phyloP scores from a whole-genome alignment of 2,113 vertebrate species.

The Lates calcarifer region DNA sequence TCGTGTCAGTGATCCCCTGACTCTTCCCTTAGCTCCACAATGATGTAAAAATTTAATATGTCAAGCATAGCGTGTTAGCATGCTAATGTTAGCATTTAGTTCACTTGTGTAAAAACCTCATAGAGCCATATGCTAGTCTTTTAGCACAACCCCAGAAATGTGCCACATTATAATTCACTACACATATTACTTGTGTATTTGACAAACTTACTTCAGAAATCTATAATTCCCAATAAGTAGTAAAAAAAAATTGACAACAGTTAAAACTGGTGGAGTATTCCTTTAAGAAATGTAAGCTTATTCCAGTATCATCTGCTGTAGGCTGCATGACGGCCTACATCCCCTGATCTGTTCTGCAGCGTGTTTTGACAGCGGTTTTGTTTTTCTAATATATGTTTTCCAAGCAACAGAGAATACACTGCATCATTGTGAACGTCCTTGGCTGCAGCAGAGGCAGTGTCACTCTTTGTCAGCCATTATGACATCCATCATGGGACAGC shows the following conservation, averaged over 20 bases:
- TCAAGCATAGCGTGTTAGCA: too few species aligned
- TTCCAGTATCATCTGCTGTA: conserved; percentile 3
- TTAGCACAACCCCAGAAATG: background rate
- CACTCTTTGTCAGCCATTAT: conserved; percentile 38
- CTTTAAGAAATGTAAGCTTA: background rate
- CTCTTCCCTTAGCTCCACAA: too few species aligned
- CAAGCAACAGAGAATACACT: conserved; percentile 13
- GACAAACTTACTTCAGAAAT: background rate
- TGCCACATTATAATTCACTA: background rate
- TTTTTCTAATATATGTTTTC: conserved; percentile 5
- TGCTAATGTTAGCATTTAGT: too few species aligned
- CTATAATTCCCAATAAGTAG: background rate
- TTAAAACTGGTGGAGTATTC: background rate
- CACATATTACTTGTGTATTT: background rate
- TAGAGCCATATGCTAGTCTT: background rate
- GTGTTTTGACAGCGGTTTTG: background rate
- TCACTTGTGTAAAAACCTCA: too few species aligned
- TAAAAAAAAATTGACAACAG: background rate
- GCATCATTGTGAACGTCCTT: conserved; percentile 23
- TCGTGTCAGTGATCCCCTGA: too few species aligned
- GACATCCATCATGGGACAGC: conserved; percentile 28
- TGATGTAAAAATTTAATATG: too few species aligned
- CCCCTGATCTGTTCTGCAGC: conserved; percentile 1
- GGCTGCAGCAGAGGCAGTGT: conserved; percentile 24
- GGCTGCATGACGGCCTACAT: background rate